These are phyloP conservation scores for Variabilichromis moorii DNA, from an alignment of 2,113 vertebrate species.

Conservation along the genomic window DNA sequence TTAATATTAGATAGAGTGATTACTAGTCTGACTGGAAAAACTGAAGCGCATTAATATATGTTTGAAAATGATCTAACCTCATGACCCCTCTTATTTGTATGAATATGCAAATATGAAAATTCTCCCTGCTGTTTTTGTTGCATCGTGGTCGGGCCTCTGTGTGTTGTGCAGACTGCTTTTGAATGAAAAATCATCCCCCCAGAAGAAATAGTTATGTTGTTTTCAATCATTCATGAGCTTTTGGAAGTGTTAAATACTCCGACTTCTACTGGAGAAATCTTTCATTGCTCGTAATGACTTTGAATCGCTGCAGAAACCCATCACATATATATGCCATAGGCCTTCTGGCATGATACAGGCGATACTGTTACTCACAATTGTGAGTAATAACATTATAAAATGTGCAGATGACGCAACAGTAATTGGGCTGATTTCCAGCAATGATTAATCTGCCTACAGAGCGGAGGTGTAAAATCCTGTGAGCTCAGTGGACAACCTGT, in stretches of 20 bases:
- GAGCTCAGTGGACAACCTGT: background rate
- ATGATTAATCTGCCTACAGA: background rate
- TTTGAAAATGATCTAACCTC: background rate
- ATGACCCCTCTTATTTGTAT: background rate
- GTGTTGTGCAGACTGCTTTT: background rate
- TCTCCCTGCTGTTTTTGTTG: background rate
- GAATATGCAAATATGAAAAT: background rate
- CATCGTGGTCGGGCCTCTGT: background rate
- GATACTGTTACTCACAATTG: background rate
- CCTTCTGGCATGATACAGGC: background rate
- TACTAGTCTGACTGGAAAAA: background rate
- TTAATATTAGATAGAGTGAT: background rate
- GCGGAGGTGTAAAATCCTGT: background rate
- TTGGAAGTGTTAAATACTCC: background rate
- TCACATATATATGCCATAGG: background rate
- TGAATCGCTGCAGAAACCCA: background rate
- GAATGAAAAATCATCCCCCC: background rate
- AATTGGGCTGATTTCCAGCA: background rate
- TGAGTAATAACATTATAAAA: background rate
- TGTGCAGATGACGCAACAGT: background rate
- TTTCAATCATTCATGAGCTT: background rate
- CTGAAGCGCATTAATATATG: background rate
- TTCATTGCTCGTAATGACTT: background rate
- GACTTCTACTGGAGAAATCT: background rate
- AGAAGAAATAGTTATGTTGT: background rate